Evolutionary conservation across 2,888 invertebrate genomes (phyloP), one percentile per base, ranked within the genome.

Genomic region (Nebria brevicollis): DNA sequence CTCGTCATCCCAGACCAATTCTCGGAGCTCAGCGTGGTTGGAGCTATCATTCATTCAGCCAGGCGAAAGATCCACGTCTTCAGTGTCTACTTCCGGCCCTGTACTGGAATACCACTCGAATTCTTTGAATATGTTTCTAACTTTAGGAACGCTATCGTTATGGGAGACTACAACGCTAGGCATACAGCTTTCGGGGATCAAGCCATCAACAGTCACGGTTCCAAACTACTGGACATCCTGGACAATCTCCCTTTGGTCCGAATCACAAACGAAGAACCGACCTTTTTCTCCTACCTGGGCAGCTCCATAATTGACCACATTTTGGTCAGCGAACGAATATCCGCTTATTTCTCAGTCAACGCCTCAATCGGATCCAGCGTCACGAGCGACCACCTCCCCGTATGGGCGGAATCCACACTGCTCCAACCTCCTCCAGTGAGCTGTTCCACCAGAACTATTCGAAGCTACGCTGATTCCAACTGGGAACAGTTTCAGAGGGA

Each of bases 121-220:
- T 10, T 83, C 26, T 15, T 82, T 25, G 8, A 5, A 3, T 82
- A 77, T 64, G 79, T 42, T 3, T 66, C 54, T 6, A 11, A 26
- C 8, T 26, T 66, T 2, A 15, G 25, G 11, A 20, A 68, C 20
- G 26, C 80, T n/a, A 70, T 83, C 13, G 4, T 83, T n/a, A 11
- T 83, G 0, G 83, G 83, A 0, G 82, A 83, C 64, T 73, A 82
- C 26, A 82, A 83, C 66, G 78, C 82, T 10, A 54, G 80, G 1
- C 73, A 73, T 64, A 70, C 20, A 11, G 25, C 72, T 11, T 81
- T 81, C 42, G 72, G 77, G 13, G 81, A 82, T 75, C 34, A 43
- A 34, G 10, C 15, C n/a, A 72, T 65, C 13, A 82, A 82, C 77
- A 26, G 10, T 3, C 74, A 72, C 42, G 82, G 82, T 1, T n/a